phyloP scores from a whole-genome alignment of 2,113 vertebrate species.

The Chaetorhynchus papuensis region DNA sequence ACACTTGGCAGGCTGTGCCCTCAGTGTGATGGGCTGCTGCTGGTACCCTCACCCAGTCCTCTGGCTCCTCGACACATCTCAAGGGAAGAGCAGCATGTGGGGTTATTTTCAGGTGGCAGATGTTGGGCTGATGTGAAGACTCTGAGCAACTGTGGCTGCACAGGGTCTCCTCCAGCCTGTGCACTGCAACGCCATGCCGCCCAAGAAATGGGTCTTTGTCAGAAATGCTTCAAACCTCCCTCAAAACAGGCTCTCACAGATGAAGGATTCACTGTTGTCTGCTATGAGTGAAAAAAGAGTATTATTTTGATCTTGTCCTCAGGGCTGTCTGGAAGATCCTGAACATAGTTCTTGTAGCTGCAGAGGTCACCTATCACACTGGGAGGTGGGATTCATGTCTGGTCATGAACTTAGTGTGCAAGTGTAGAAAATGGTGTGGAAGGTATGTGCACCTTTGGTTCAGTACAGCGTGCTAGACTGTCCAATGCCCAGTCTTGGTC shows the following conservation, averaged over 20 bases:
- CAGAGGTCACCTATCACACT: neutral
- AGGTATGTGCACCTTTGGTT: neutral
- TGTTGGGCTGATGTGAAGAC: neutral
- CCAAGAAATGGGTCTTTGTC: neutral
- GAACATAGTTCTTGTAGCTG: neutral
- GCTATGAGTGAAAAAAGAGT: neutral
- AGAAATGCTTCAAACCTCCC: neutral
- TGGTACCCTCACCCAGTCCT: neutral
- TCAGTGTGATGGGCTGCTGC: fast-evolving
- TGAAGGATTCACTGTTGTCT: neutral
- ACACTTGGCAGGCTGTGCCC: fast-evolving
- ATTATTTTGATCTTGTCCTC: neutral
- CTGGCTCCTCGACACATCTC: fast-evolving
- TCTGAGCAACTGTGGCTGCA: neutral
- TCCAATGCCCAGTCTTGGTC: neutral
- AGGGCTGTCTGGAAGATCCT: neutral
- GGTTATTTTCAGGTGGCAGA: neutral
- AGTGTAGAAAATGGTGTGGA: neutral
- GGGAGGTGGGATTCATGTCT: neutral
- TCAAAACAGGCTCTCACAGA: neutral
- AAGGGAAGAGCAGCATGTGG: neutral
- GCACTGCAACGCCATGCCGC: fast-evolving
- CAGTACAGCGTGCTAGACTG: fast-evolving
- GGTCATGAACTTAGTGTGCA: neutral
- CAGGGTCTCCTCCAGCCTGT: fast-evolving